Base-by-base conservation (phyloP, 2,888 invertebrate species). In the Hypselothyrea guttata region DNA sequence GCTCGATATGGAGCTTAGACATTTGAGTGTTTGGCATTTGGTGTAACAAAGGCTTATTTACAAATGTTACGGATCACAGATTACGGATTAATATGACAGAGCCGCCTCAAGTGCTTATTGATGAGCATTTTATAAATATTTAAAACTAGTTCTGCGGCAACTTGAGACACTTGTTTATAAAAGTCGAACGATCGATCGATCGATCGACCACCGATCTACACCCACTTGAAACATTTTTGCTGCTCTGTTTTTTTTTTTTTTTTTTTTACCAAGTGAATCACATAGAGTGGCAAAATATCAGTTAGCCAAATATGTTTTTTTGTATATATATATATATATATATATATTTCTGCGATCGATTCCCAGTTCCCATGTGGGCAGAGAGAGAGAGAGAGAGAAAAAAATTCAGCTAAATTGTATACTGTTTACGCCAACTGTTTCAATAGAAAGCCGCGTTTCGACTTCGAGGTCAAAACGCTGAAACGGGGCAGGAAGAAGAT, bases 381-480 rank as follows among this genome's bases (percentile, higher is more conserved):
- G 67, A 53, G 8, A n/a, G 9, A 37, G 31, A 18, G 30, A 1
- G 45, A 28, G 16, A 35, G 1, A 11, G 8, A n/a, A 22, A 16
- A 45, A 42, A 35, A 42, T 41, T 42, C 15, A 12, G 12, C 11
- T 13, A 45, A 15, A 9, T 18, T 11, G 18, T 16, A 16, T 16
- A 28, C 37, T 59, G 59, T 59, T 52, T 59, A 16, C 48, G 71
- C 63, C 77, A 77, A 85, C 86, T 77, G 77, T 77, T 84, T 79
- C 86, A 77, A 77, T 77, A 77, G 77, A 77, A 77, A 77, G 77
- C 77, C 86, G 60, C 61, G 28, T 28, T 37, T 57, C 41, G 52
- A 59, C 16, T 52, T 63, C 77, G 77, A 73, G 82, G 73, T 63
- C 81, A 58, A 60, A 59, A 62, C 63, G 45, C n/a, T n/a, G 51